Conservation (phyloP, 2,113 vertebrate genomes). For the Rhinopomastus cyanomelas region DNA sequence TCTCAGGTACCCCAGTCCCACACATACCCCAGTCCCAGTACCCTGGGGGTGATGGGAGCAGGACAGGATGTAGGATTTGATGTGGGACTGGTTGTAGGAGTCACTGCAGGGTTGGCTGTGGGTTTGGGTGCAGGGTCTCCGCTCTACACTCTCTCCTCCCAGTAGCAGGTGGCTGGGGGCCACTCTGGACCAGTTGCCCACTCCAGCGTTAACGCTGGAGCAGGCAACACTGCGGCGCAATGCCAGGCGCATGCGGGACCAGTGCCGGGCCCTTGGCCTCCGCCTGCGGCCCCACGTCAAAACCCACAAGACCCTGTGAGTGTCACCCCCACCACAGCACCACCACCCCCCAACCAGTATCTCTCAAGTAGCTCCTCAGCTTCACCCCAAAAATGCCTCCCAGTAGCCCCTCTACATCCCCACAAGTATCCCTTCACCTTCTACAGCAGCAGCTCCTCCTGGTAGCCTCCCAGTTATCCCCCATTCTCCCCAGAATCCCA, state of each 20-base stretch:
- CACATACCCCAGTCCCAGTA: too few relatives aligned
- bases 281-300: conserved; percentile 86
- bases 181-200: conserved; percentile 66
- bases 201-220: conserved; percentile 79
- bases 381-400: background rate
- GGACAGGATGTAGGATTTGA: too few relatives aligned
- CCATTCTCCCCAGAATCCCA: too few relatives aligned
- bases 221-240: conserved; percentile 73
- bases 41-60: background rate
- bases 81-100: too few relatives aligned
- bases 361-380: background rate
- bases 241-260: conserved; percentile 73
- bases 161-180: background rate
- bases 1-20: background rate
- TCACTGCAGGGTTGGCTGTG: too few relatives aligned
- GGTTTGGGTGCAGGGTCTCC: background rate
- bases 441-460: too few relatives aligned
- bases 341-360: background rate
- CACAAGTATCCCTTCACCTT: too few relatives aligned
- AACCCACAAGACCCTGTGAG: conserved; percentile 86
- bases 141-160: rapidly evolving
- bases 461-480: too few relatives aligned
- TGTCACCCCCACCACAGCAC: background rate
- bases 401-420: too few relatives aligned
- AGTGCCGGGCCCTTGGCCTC: conserved; percentile 73